Conservation (phyloP, 2,888 invertebrate species). For the Dermolepida albohirtum region DNA sequence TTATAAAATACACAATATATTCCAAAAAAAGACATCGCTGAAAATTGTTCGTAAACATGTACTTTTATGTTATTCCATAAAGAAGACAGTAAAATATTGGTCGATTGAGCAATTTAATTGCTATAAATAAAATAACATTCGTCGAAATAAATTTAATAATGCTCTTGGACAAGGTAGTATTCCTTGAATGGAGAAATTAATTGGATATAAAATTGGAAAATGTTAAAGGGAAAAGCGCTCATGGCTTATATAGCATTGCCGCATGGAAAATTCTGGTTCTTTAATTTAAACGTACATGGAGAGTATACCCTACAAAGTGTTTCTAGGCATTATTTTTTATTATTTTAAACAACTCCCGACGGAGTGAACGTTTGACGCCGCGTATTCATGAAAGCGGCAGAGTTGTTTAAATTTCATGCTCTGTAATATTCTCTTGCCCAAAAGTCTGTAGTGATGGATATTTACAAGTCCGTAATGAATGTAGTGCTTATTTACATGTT, state of each 20-base stretch:
- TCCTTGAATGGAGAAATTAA: conserved; percentile 22
- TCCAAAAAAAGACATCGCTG: not conserved
- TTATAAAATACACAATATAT: no score
- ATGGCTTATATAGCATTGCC: not conserved
- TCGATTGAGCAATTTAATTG: conserved; percentile 22
- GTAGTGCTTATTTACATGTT: conserved; percentile 12
- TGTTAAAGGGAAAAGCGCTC: not conserved
- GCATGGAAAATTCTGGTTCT: not conserved
- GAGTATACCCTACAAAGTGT: not conserved
- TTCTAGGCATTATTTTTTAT: conserved; percentile 20
- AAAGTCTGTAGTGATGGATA: conserved; percentile 15
- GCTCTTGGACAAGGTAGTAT: not conserved
- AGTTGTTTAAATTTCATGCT: conserved; percentile 17
- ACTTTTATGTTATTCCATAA: conserved; percentile 1
- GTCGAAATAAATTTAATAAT: conserved; percentile 5
- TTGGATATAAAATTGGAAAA: conserved; percentile 9
- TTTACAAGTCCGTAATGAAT: conserved; percentile 6
- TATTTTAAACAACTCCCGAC: conserved; percentile 29
- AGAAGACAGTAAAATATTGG: conserved; percentile 15
- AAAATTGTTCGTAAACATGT: not conserved
- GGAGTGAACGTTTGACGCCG: conserved; percentile 7
- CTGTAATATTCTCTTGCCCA: not conserved
- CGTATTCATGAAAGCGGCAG: not conserved
- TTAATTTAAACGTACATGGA: not conserved
- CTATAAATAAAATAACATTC: conserved; percentile 1